Percentiles rank a stretch among this genome's conserved stretches.
Conservation (phyloP, 2,888 invertebrate genomes). For the Troides helena region DNA sequence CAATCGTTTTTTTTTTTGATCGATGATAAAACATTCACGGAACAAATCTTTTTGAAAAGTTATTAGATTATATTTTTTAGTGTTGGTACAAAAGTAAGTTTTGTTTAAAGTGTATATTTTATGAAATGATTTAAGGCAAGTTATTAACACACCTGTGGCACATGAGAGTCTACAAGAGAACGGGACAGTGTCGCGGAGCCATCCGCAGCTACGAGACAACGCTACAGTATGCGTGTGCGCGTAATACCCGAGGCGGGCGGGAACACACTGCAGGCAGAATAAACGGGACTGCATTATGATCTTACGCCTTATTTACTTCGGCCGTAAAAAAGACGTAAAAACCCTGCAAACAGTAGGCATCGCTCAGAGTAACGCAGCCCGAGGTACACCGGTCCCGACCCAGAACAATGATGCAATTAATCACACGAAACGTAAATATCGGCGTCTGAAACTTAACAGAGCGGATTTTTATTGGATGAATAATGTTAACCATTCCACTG, state of each 20-base stretch:
- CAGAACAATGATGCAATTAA: conserved; percentile 69
- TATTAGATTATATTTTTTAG: not conserved
- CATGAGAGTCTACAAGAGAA: conserved; percentile 41
- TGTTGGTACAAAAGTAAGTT: not conserved
- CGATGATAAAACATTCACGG: not conserved
- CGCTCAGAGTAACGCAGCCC: conserved; percentile 36
- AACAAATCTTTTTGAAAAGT: not conserved
- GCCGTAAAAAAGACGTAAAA: conserved; percentile 61
- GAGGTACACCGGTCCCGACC: conserved; percentile 35
- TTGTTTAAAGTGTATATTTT: not conserved
- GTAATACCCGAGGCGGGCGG: conserved; percentile 45
- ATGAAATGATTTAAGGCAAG: not conserved
- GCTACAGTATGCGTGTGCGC: conserved; percentile 51
- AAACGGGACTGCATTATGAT: conserved; percentile 62
- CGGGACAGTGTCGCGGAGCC: conserved; percentile 12
- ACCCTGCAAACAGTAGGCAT: conserved; percentile 45
- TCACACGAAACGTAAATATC: conserved; percentile 66
- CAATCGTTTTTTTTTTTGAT: conserved; percentile 4
- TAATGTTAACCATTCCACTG: conserved; percentile 53
- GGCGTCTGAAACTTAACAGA: conserved; percentile 64
- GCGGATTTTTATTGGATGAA: conserved; percentile 56
- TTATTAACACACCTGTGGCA: conserved; percentile 51
- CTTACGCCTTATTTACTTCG: conserved; percentile 57
- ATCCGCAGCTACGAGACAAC: conserved; percentile 7
- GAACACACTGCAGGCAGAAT: conserved; percentile 59